Evolutionary conservation across 2,888 invertebrate species (phyloP).

Genomic region (Crematogaster levior): DNA sequence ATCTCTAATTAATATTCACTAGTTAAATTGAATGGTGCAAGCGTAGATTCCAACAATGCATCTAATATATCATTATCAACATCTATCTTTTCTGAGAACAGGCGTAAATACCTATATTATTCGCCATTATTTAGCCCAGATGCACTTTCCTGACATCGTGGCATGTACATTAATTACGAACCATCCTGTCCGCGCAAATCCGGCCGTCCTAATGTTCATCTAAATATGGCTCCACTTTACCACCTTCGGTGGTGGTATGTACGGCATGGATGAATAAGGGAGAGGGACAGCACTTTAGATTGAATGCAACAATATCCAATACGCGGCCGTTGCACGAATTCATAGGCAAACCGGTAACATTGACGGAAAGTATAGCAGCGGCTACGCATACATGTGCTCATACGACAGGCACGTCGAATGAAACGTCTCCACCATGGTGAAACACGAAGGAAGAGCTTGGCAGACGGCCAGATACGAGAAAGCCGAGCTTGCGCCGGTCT

Average conservation of each 20-base stretch:
- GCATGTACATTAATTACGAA: conserved; percentile 31
- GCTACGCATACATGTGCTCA: background rate
- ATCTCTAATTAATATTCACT: background rate
- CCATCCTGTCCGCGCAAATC: conserved; percentile 5
- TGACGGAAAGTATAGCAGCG: conserved; percentile 13
- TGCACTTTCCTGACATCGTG: conserved; percentile 21
- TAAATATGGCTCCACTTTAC: background rate
- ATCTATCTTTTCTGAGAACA: conserved; percentile 18
- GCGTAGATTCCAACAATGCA: background rate
- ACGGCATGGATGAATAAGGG: conserved; percentile 5
- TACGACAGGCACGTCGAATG: conserved; percentile 29
- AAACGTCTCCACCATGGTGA: conserved; percentile 51
- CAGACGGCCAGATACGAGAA: conserved; percentile 74
- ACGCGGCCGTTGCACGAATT: conserved; percentile 19
- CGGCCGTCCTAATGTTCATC: conserved; percentile 7
- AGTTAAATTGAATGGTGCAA: background rate
- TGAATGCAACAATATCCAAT: conserved; percentile 40
- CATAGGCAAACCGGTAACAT: conserved; percentile 25
- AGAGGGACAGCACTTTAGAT: background rate
- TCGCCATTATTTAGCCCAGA: conserved; percentile 32
- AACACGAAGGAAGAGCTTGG: conserved; percentile 69
- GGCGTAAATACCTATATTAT: conserved; percentile 13
- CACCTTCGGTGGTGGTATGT: background rate
- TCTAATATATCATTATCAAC: conserved; percentile 32
- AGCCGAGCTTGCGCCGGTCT: conserved; percentile 69